Percentiles rank a stretch among this genome's conserved stretches.
Conservation (phyloP, 1,140 invertebrate genomes). For the Drosophila neocordata region DNA sequence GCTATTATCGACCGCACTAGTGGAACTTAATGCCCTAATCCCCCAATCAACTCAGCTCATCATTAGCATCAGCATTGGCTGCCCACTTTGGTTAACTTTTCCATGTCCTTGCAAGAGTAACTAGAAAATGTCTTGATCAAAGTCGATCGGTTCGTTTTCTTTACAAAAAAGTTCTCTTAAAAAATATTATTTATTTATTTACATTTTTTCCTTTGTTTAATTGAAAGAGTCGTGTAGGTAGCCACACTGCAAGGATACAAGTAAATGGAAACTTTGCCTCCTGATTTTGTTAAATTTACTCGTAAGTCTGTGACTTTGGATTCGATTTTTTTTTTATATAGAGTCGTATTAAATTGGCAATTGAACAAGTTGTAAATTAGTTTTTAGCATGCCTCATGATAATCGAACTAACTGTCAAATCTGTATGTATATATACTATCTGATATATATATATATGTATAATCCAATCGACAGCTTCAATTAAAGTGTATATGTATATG, state of each 20-base stretch:
- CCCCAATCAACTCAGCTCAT: constrained; percentile 32
- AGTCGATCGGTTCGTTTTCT: too few relatives aligned
- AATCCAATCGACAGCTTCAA: constrained; percentile 30
- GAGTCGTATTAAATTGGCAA: constrained; percentile 39
- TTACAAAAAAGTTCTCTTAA: too few relatives aligned
- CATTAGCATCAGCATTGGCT: constrained; percentile 18
- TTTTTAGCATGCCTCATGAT: constrained; percentile 56
- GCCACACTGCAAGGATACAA: too few relatives aligned
- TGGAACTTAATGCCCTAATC: background rate
- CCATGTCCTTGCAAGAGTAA: background rate
- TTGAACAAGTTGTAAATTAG: constrained; percentile 38
- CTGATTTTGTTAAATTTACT: constrained; percentile 5
- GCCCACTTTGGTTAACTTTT: background rate
- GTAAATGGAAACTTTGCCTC: background rate
- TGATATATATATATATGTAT: background rate
- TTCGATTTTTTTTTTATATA: background rate
- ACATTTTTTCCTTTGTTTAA: background rate
- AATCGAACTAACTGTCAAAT: constrained; percentile 54
- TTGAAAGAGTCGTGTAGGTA: background rate
- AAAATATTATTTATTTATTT: constrained; percentile 2
- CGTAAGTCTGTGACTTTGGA: constrained; percentile 51
- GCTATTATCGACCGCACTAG: constrained; percentile 65
- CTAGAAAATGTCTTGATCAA: background rate
- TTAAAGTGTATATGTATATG: constrained; percentile 47
- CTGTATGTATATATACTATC: constrained; percentile 25